These are phyloP conservation scores for Homalodisca vitripennis DNA, from an alignment of 1,140 invertebrate species.

Conservation along the genomic window DNA sequence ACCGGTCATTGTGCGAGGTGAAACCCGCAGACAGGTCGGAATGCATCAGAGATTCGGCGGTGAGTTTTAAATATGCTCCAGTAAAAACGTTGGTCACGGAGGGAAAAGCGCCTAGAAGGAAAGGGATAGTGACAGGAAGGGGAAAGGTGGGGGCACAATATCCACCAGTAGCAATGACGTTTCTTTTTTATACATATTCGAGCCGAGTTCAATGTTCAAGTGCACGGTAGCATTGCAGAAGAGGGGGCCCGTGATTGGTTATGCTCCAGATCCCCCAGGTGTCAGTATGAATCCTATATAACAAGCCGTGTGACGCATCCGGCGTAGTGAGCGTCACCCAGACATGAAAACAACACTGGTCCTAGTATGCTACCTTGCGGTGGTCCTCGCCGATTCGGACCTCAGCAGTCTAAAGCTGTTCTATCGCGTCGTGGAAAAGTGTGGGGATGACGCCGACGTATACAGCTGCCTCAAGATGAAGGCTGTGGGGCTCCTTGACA, in stretches of 20 bases:
- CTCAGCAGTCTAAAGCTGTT: constrained; percentile 43
- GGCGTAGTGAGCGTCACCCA: background rate
- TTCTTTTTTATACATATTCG: background rate
- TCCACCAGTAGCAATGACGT: background rate
- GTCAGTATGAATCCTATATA: constrained; percentile 25
- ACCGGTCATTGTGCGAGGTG: background rate
- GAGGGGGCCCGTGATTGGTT: constrained; percentile 26
- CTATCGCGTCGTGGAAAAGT: constrained; percentile 69
- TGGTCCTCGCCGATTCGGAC: background rate
- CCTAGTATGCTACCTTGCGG: background rate
- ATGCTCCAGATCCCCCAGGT: constrained; percentile 24
- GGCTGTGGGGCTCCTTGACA: constrained; percentile 67
- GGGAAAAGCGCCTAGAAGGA: constrained; percentile 17
- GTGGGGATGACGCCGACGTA: constrained; percentile 57
- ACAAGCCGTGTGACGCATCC: constrained; percentile 1
- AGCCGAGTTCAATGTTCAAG: too few relatives aligned
- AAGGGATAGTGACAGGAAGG: background rate
- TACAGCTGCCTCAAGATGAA: constrained; percentile 75
- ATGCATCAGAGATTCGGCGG: background rate
- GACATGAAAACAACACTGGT: background rate
- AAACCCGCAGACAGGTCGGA: background rate
- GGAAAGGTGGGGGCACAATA: background rate
- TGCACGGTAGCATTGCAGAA: constrained; percentile 1
- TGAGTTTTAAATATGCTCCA: background rate
- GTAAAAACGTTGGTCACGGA: constrained; percentile 21